Evolutionary conservation across 2,888 invertebrate species (phyloP).

Genomic region (Allygus modestus): DNA sequence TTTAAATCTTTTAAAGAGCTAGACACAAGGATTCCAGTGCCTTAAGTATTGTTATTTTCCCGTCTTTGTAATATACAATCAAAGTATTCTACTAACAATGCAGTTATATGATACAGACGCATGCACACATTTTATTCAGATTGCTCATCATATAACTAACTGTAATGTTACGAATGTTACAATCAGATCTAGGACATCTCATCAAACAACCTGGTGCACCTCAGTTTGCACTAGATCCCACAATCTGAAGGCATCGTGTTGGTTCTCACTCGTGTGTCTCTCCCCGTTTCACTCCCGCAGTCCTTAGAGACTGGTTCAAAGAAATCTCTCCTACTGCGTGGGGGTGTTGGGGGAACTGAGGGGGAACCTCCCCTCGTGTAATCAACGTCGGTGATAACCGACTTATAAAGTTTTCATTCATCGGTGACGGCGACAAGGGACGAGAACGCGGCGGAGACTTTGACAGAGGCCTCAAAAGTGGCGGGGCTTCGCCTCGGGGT

Average conservation of each 20-base stretch:
- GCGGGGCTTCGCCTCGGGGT: conserved; percentile 35
- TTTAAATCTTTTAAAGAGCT: too few relatives aligned
- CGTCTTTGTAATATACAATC: too few relatives aligned
- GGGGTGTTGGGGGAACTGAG: background rate
- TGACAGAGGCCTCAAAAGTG: conserved; percentile 52
- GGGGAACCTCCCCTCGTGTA: background rate
- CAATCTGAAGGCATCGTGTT: background rate
- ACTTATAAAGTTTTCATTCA: conserved; percentile 56
- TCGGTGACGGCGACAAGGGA: background rate
- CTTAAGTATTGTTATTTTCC: too few relatives aligned
- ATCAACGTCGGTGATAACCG: conserved; percentile 49
- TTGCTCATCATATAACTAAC: too few relatives aligned
- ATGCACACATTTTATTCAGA: too few relatives aligned
- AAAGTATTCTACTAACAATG: too few relatives aligned
- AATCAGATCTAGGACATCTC: too few relatives aligned
- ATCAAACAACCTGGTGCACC: too few relatives aligned
- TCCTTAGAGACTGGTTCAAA: conserved; percentile 29
- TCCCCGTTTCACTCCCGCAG: background rate
- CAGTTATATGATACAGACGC: too few relatives aligned
- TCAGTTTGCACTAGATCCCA: too few relatives aligned
- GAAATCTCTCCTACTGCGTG: background rate
- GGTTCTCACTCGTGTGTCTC: background rate
- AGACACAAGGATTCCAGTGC: too few relatives aligned
- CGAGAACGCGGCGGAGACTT: background rate
- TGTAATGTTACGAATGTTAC: too few relatives aligned